Conservation (phyloP, 2,888 invertebrate genomes). For the Stomorhina lunata region DNA sequence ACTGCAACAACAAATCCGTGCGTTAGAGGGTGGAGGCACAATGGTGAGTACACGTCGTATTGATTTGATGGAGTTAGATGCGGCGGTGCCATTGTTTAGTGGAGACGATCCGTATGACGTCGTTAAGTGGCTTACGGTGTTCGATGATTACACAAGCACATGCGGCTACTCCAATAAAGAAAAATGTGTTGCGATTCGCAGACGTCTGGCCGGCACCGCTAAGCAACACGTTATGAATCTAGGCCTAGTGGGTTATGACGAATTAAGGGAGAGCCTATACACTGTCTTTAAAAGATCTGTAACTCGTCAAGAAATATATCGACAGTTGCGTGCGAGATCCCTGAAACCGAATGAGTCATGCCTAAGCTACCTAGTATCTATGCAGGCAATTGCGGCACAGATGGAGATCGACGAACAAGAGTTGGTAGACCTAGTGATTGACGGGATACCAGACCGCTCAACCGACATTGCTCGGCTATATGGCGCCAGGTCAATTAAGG, state of each 20-base stretch:
- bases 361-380: slow-evolving; percentile 22
- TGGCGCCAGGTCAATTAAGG: too few relatives aligned
- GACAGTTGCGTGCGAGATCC: not conserved
- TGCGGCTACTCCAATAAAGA: not conserved
- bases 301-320: slow-evolving; percentile 40
- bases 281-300: slow-evolving; percentile 22
- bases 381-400: slow-evolving; percentile 39
- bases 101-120: too few relatives aligned
- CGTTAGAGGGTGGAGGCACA: too few relatives aligned
- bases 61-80: too few relatives aligned
- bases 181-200: too few relatives aligned
- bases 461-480: too few relatives aligned
- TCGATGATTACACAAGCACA: slow-evolving; percentile 20
- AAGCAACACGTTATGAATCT: slow-evolving; percentile 2
- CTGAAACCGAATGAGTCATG: slow-evolving; percentile 37
- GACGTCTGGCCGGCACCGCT: too few relatives aligned
- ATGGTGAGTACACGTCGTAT: too few relatives aligned
- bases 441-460: too few relatives aligned
- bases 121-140: slow-evolving; percentile 24
- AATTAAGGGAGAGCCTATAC: slow-evolving; percentile 21
- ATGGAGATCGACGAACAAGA: slow-evolving; percentile 23
- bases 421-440: slow-evolving; percentile 32
- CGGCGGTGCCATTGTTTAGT: too few relatives aligned
- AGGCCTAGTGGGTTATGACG: slow-evolving; percentile 19
- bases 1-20: too few relatives aligned